These are phyloP conservation scores for Tetrao urogallus DNA, from an alignment of 2,113 vertebrate species.

Conservation along the genomic window DNA sequence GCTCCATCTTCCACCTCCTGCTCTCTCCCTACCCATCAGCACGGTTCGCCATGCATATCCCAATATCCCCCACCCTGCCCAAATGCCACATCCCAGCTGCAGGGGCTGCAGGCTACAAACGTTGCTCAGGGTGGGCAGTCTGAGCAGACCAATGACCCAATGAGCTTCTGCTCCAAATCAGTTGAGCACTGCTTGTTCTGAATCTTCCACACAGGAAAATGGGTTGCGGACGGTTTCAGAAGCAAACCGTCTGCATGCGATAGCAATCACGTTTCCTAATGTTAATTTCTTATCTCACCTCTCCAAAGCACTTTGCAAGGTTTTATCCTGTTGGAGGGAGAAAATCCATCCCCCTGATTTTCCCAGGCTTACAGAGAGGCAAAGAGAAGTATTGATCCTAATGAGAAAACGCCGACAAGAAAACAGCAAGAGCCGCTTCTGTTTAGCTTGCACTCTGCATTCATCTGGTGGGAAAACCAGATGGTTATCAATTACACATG, in stretches of 20 bases:
- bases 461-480: background rate
- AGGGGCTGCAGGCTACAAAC: fast-evolving
- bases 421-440: background rate
- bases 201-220: background rate
- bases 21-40: background rate
- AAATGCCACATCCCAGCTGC: background rate
- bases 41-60: background rate
- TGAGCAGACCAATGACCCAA: background rate
- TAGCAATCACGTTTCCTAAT: background rate
- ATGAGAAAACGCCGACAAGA: slow-evolving; percentile 21
- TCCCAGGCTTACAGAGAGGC: slow-evolving; percentile 32
- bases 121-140: background rate
- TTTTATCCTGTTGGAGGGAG: slow-evolving; percentile 44
- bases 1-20: background rate
- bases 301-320: slow-evolving; percentile 34
- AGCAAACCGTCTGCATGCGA: background rate
- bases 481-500: background rate
- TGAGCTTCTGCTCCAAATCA: background rate
- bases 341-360: slow-evolving; percentile 52
- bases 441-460: background rate
- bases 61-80: background rate
- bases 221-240: background rate
- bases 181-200: background rate
- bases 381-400: slow-evolving; percentile 38
- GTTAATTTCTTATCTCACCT: slow-evolving; percentile 63